Base-by-base conservation (phyloP, 2,888 invertebrate species). In the Encarsia formosa region DNA sequence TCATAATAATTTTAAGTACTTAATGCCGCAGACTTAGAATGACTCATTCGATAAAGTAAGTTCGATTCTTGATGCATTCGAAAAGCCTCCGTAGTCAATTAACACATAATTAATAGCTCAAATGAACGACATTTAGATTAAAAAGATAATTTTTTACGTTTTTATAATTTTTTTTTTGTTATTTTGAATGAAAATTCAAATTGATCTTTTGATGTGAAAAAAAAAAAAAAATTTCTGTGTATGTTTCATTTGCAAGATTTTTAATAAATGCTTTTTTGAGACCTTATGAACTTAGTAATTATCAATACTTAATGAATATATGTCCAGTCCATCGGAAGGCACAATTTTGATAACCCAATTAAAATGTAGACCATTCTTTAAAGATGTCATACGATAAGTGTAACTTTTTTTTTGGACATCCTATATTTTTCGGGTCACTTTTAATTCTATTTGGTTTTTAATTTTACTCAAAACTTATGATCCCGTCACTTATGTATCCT, bases 271-370 rank as follows among this genome's bases (percentile, higher is more conserved):
- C 24, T 16, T 20, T 39, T 41, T 24, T 52, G 19, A 32, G 13
- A 29, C 29, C 29, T 46, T 16, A 24, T 39, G 16, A 32, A 34
- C 23, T 31, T 50, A 2, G 26, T 5, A 63, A 61, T 64, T 57
- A 62, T 59, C 63, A 63, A 61, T 65, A 66, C 64, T 64, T 66
- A 65, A 65, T 59, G 56, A 65, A 64, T 50, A 42, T 38, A 53
- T 53, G 49, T 65, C 65, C 64, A 66, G 64, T 68, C 62, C 62
- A 62, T 68, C 66, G 65, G 66, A 69, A 69, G 68, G 68, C 69
- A 69, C 68, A 69, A 69, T 68, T 69, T 68, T 69, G 69, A 68
- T 67, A 69, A 68, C 64, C n/a, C 64, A 67, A 67, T 66, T 65
- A 42, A 51, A 56, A 51, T 47, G 29, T 45, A 53, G 42, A 51